Conservation (phyloP, 35 echinoderm and acorn worm genomes). For the Holothuria glaberrima region DNA sequence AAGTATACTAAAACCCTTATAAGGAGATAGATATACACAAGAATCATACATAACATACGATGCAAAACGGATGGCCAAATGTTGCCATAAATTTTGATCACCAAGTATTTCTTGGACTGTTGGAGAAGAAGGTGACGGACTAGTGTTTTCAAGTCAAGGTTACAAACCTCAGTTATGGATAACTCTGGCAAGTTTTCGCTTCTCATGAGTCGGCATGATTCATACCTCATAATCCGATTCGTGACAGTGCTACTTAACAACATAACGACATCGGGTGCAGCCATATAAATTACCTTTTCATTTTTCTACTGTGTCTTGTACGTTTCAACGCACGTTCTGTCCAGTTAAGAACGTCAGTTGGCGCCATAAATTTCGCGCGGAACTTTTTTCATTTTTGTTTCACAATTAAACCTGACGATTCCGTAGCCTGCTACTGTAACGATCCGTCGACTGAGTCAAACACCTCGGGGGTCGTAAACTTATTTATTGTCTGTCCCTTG, state of each 20-base stretch:
- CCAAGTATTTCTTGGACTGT: no score
- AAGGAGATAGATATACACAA: no score
- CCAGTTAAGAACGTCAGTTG: slow-evolving; percentile 30
- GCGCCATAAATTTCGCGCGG: slow-evolving; percentile 14
- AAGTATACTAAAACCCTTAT: no score
- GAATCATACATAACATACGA: no score
- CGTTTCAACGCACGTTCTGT: neutral
- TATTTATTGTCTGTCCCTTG: slow-evolving; percentile 22
- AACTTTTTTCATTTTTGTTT: slow-evolving; percentile 33
- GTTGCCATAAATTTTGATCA: no score
- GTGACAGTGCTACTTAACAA: slow-evolving; percentile 35
- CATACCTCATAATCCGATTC: neutral
- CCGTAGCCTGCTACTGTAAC: slow-evolving; percentile 3
- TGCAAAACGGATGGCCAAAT: no score
- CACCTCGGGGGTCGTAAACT: slow-evolving; percentile 17
- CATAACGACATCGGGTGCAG: slow-evolving; percentile 1
- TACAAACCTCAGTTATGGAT: no score
- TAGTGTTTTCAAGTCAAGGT: no score
- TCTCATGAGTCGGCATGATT: neutral
- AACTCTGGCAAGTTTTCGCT: no score
- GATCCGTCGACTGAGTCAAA: slow-evolving; percentile 2
- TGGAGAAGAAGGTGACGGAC: no score
- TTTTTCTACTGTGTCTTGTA: slow-evolving; percentile 13
- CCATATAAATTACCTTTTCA: slow-evolving; percentile 10
- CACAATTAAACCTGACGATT: slow-evolving; percentile 19